Conservation (phyloP, 2,888 invertebrate genomes). For the Diarsia rubi region DNA sequence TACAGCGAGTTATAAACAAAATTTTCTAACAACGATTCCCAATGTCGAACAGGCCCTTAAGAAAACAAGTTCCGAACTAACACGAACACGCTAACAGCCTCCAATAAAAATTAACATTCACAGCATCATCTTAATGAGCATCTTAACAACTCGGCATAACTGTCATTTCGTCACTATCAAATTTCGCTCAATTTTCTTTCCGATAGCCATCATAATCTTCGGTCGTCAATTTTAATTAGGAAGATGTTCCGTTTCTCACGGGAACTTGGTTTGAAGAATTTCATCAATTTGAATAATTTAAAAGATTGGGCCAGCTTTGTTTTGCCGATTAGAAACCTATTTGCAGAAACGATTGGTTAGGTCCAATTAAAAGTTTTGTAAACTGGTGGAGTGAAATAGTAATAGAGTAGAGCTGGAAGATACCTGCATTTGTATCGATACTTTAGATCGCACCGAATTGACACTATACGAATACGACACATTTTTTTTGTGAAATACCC, state of each 20-base stretch:
- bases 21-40: constrained; percentile 11
- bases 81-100: constrained; percentile 49
- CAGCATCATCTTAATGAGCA: constrained; percentile 50
- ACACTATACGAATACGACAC: too few species aligned
- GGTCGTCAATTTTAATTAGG: constrained; percentile 61
- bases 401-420: background rate
- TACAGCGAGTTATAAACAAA: constrained; percentile 1
- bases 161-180: constrained; percentile 58
- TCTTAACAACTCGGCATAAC: constrained; percentile 47
- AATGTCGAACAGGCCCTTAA: constrained; percentile 39
- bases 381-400: constrained; percentile 27
- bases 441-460: background rate
- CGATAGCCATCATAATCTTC: constrained; percentile 44
- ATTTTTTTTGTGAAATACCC: too few species aligned
- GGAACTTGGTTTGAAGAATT: constrained; percentile 69
- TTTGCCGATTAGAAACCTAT: constrained; percentile 60
- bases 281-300: constrained; percentile 69
- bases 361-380: constrained; percentile 53
- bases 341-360: constrained; percentile 59
- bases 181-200: constrained; percentile 62
- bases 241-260: constrained; percentile 71
- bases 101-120: constrained; percentile 50
- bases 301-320: constrained; percentile 60
- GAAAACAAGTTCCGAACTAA: constrained; percentile 46
- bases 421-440: background rate